These are phyloP conservation scores for Tricholaema leucomelas DNA, from an alignment of 2,113 vertebrate genomes.

Conservation along the genomic window DNA sequence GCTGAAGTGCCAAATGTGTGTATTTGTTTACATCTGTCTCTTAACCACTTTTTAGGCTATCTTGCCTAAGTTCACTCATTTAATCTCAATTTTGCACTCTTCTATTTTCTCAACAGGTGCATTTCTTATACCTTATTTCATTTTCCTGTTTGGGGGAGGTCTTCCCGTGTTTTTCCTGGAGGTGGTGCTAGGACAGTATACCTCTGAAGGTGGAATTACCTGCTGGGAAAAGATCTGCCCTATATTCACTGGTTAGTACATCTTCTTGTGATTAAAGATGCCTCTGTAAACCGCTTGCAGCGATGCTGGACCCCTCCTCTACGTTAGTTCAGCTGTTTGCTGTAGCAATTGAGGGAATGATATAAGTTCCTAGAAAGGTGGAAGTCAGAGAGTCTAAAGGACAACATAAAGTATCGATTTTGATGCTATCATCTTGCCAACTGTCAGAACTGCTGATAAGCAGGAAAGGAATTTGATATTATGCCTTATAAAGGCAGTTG, in stretches of 20 bases:
- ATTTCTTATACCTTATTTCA: slow-evolving; percentile 98
- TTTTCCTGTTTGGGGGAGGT: slow-evolving; percentile 97
- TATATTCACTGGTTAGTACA: slow-evolving; percentile 92
- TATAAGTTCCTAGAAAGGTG: slow-evolving; percentile 29
- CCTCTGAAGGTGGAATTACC: slow-evolving; percentile 97
- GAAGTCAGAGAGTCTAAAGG: slow-evolving; percentile 42
- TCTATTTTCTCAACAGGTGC: slow-evolving; percentile 83
- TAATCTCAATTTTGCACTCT: background rate
- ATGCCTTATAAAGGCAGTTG: background rate
- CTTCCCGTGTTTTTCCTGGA: slow-evolving; percentile 98
- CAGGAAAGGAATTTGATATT: background rate
- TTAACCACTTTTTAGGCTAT: background rate
- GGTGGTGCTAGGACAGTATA: slow-evolving; percentile 96
- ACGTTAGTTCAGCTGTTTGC: background rate
- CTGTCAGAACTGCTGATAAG: background rate
- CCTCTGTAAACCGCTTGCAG: background rate
- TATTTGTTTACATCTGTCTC: background rate
- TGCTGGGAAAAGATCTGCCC: slow-evolving; percentile 98
- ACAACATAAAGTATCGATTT: slow-evolving; percentile 35
- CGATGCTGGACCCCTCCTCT: background rate
- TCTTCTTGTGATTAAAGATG: background rate
- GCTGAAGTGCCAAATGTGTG: background rate
- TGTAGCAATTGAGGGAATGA: background rate
- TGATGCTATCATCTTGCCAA: slow-evolving; percentile 20
- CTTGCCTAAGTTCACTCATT: background rate